These are phyloP conservation scores for Deroplatys truncata DNA, from an alignment of 2,888 invertebrate genomes.

Conservation along the genomic window DNA sequence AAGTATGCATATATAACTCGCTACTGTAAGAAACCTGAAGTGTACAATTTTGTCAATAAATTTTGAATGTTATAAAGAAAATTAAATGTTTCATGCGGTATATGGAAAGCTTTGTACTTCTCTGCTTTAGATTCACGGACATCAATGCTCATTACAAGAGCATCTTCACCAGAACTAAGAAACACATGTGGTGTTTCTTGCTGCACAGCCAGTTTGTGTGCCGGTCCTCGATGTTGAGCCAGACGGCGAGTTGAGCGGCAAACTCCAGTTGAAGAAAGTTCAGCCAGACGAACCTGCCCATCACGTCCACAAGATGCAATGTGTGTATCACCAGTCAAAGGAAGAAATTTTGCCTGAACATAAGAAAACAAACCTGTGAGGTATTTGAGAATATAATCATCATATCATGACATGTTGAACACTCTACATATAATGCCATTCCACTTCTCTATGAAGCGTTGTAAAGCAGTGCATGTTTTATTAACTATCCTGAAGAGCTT, in stretches of 20 bases:
- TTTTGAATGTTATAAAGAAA: not conserved
- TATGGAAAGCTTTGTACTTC: slow-evolving; percentile 47
- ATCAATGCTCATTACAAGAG: slow-evolving; percentile 74
- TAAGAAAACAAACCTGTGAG: not conserved
- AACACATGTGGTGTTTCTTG: slow-evolving; percentile 67
- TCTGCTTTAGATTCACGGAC: slow-evolving; percentile 66
- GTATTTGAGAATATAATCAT: too few species aligned
- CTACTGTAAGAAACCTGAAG: too few species aligned
- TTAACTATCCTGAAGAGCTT: too few species aligned
- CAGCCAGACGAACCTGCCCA: slow-evolving; percentile 66
- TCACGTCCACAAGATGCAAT: slow-evolving; percentile 87
- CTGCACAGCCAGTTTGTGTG: slow-evolving; percentile 80
- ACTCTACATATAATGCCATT: too few species aligned
- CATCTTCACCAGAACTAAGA: slow-evolving; percentile 87
- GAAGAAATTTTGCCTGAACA: slow-evolving; percentile 72
- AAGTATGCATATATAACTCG: too few species aligned
- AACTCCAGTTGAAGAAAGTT: slow-evolving; percentile 48
- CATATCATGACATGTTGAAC: too few species aligned
- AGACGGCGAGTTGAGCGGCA: slow-evolving; percentile 57
- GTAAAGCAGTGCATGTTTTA: too few species aligned
- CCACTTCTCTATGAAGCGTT: too few species aligned
- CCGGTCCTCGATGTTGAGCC: slow-evolving; percentile 69
- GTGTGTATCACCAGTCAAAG: slow-evolving; percentile 71
- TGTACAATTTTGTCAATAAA: not conserved
- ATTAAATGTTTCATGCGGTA: not conserved